Conservation (phyloP, 2,113 vertebrate species). For the Mus spicilegus region DNA sequence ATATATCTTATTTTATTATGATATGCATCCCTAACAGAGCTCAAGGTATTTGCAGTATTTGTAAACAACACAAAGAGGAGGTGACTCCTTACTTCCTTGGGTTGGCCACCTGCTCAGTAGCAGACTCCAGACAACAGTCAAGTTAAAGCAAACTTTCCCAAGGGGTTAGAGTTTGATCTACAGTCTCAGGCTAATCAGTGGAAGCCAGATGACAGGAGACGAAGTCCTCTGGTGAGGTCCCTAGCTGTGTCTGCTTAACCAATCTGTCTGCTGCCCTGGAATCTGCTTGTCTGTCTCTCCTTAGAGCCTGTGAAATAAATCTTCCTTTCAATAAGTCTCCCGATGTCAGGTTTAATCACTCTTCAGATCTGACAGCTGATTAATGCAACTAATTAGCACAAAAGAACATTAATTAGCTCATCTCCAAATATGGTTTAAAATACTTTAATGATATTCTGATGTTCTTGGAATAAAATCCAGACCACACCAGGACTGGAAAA, state of each 20-base stretch:
- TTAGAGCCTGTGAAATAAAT: not conserved
- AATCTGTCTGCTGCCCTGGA: not conserved
- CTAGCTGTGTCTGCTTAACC: not conserved
- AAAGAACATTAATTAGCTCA: not conserved
- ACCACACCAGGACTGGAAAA: not conserved
- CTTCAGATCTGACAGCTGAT: conserved; percentile 6
- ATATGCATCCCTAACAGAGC: not conserved
- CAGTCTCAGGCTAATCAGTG: not conserved
- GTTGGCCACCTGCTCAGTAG: not conserved
- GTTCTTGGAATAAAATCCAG: conserved; percentile 28
- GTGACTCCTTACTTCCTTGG: not conserved
- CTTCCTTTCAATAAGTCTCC: not conserved
- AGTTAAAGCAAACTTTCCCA: not conserved
- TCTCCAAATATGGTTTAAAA: not conserved
- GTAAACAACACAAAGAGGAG: not conserved
- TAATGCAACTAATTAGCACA: not conserved
- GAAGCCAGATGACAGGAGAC: not conserved
- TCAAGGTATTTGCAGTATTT: not conserved
- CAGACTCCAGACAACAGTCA: not conserved
- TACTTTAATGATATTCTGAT: not conserved
- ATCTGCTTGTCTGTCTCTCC: not conserved
- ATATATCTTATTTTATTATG: not conserved
- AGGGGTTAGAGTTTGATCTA: not conserved
- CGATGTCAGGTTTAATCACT: not conserved
- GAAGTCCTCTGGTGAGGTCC: not conserved